Base-by-base conservation (phyloP, 2,797 vertebrate species). In the Arrhamphus sclerolepis region DNA sequence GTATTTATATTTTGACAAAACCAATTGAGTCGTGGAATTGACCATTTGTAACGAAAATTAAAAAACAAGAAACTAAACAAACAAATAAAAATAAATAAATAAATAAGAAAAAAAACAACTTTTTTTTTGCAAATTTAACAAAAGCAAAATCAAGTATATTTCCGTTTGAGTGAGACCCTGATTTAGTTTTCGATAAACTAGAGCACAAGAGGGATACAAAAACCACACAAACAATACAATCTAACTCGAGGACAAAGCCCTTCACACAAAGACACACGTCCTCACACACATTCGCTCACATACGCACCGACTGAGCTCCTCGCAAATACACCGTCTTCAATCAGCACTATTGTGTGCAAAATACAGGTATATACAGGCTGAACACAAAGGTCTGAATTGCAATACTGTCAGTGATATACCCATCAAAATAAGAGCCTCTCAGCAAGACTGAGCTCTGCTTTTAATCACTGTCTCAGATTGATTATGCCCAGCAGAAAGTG, bases 381-480 rank as follows among this genome's bases (percentile, higher is more conserved):
- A 87, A 81, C 66, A 80, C 77, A 83, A 77, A 72, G 60, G 66
- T 76, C 57, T 62, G 72, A 74, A 83, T 80, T 75, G 71, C 71
- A 78, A 70, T 49, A 72, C 86, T 83, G 74, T 83, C 76, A 81
- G 57, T 72, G 72, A 58, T 68, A 66, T 60, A 63, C 48, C 51
- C 61, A 28, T 85, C 78, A 88, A 80, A 85, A 85, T 76, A 86
- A 80, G 70, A 87, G 74, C 81, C 80, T 83, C 83, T 77, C 81
- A 84, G 81, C 80, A 83, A 87, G 75, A 70, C 80, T 31, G 73
- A 76, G 71, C 79, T 72, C 72, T 48, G 74, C 72, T 77, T 84
- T 86, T 90, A 90, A 87, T 87, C 79, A 82, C 78, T 54, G 71
- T 75, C 82, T 84, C 66, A 85, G 86, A 92, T 85, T 85, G 88